phyloP scores from a whole-genome alignment of 37 sponge, comb jelly and placozoan genomes.

The Chondrosia reniformis region DNA sequence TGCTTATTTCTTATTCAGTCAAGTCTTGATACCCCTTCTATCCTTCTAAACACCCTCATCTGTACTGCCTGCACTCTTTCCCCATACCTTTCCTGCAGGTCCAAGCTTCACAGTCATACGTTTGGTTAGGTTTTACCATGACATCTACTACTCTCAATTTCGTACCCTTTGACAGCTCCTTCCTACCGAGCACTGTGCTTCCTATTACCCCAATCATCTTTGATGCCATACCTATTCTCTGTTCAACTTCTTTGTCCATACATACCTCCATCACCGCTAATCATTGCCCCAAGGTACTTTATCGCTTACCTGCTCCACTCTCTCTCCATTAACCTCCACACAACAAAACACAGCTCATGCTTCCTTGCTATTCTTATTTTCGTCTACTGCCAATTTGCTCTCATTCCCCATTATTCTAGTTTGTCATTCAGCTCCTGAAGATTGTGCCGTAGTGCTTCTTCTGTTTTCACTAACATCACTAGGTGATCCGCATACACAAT shows the following conservation, averaged over 20 bases:
- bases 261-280: background rate
- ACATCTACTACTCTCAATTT: background rate
- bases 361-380: background rate
- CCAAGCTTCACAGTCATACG: slow-evolving; percentile 5
- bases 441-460: background rate
- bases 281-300: slow-evolving; percentile 3
- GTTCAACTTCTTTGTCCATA: background rate
- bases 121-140: background rate
- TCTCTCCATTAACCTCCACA: too few relatives aligned
- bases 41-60: background rate
- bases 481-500: background rate
- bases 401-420: background rate
- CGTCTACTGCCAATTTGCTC: background rate
- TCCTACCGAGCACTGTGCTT: background rate
- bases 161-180: background rate
- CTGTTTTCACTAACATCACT: background rate
- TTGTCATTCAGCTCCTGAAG: background rate
- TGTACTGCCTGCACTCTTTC: background rate
- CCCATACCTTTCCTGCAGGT: background rate
- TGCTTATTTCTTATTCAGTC: background rate
- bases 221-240: background rate
- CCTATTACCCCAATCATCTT: background rate
- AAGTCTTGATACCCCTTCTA: background rate
- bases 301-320: too few relatives aligned
- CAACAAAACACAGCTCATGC: too few relatives aligned